A percentile compares a stretch with the other conserved stretches of the same genome.
Conservation (phyloP, 2,888 invertebrate genomes). For the Sphaerophoria rueppellii region DNA sequence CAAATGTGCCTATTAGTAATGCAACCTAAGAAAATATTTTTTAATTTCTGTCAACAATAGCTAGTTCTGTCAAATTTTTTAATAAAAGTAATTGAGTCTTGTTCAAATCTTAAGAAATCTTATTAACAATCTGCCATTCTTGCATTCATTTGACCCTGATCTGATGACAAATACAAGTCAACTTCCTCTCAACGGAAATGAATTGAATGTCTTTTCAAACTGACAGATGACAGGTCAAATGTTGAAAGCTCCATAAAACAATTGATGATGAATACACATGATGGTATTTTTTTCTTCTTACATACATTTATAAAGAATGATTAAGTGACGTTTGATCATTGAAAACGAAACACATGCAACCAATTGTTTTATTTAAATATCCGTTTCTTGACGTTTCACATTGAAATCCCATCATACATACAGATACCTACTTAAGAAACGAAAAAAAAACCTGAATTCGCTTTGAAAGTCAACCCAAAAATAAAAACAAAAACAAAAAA, state of each 20-base stretch:
- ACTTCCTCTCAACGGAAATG: background rate
- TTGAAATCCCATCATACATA: background rate
- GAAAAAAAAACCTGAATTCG: background rate
- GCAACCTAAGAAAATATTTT: background rate
- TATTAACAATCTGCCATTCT: too few relatives aligned
- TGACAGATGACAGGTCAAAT: background rate
- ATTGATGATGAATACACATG: background rate
- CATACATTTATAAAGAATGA: background rate
- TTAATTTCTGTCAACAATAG: background rate
- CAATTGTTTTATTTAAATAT: slow-evolving; percentile 11
- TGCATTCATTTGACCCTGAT: background rate
- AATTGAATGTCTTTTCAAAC: background rate
- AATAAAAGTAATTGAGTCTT: too few relatives aligned
- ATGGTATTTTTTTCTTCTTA: background rate
- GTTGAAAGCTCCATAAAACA: background rate
- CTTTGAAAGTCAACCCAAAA: slow-evolving; percentile 2
- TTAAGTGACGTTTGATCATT: background rate
- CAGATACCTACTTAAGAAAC: background rate
- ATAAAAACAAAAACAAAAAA: background rate
- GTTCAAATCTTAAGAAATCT: too few relatives aligned
- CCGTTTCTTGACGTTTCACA: slow-evolving; percentile 1
- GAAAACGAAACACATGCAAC: background rate
- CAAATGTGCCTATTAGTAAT: background rate
- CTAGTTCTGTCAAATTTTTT: too few relatives aligned
- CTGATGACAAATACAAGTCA: too few relatives aligned